Conservation (phyloP, 2,888 invertebrate genomes). For the Eristalinus aeneus region DNA sequence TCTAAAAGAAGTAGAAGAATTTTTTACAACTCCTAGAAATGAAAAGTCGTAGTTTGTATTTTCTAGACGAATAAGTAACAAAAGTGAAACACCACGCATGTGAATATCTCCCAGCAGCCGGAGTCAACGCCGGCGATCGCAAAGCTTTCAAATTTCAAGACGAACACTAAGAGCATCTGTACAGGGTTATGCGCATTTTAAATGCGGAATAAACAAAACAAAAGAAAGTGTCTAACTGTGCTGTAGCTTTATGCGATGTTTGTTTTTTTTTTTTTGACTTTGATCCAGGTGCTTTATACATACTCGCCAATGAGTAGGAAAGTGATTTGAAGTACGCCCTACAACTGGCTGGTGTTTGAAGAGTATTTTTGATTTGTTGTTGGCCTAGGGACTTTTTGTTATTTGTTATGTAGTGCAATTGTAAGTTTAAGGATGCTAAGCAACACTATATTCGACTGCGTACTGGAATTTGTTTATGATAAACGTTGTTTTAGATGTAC, state of each 20-base stretch:
- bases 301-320: neutral
- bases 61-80: neutral
- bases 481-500: conserved; percentile 30
- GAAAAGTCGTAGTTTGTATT: neutral
- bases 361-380: conserved; percentile 2
- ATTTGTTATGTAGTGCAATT: neutral
- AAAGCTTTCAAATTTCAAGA: conserved; percentile 1
- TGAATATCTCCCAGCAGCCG: neutral
- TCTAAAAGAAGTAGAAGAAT: neutral
- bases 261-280: neutral
- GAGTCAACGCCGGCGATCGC: neutral
- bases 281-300: conserved; percentile 38
- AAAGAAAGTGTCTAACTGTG: neutral
- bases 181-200: conserved; percentile 32
- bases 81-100: neutral
- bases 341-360: neutral
- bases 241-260: conserved; percentile 19
- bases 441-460: conserved; percentile 7
- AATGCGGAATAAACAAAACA: neutral
- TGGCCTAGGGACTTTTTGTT: neutral
- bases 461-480: conserved; percentile 12
- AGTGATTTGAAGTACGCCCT: neutral
- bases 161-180: neutral
- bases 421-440: conserved; percentile 6
- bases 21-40: conserved; percentile 6